A percentile compares a stretch with the other conserved stretches of the same genome.
Evolutionary conservation across 2,888 invertebrate species (phyloP).

Genomic region (Philonicus albiceps): DNA sequence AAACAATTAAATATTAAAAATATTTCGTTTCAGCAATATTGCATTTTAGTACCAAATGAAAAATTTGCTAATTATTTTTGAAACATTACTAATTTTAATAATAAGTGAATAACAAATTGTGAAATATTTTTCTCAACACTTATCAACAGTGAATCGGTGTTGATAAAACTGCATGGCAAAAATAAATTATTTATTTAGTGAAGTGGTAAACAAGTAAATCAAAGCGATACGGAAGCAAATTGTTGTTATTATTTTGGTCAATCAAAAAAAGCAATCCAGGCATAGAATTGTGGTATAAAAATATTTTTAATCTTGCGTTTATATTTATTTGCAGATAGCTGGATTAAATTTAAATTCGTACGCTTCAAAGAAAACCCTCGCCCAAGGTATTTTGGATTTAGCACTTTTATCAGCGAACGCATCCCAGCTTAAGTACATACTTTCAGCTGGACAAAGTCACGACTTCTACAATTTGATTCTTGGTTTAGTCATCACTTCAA

Average conservation of each 20-base stretch:
- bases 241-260: neutral
- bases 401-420: conserved; percentile 50
- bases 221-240: neutral
- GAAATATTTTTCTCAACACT: neutral
- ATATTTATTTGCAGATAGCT: conserved; percentile 28
- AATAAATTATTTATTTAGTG: neutral
- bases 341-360: conserved; percentile 48
- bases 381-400: conserved; percentile 49
- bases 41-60: neutral
- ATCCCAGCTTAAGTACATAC: conserved; percentile 48
- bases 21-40: neutral
- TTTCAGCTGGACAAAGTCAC: conserved; percentile 42
- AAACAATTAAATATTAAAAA: neutral
- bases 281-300: neutral
- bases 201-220: neutral
- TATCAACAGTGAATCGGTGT: neutral
- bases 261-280: neutral
- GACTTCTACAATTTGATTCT: conserved; percentile 47
- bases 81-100: neutral
- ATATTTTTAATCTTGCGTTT: neutral
- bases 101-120: neutral
- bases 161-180: neutral
- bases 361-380: conserved; percentile 48
- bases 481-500: conserved; percentile 45
- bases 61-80: too few relatives aligned